phyloP scores from a whole-genome alignment of 92 coral and sea anemone species.

The Muricea muricata region DNA sequence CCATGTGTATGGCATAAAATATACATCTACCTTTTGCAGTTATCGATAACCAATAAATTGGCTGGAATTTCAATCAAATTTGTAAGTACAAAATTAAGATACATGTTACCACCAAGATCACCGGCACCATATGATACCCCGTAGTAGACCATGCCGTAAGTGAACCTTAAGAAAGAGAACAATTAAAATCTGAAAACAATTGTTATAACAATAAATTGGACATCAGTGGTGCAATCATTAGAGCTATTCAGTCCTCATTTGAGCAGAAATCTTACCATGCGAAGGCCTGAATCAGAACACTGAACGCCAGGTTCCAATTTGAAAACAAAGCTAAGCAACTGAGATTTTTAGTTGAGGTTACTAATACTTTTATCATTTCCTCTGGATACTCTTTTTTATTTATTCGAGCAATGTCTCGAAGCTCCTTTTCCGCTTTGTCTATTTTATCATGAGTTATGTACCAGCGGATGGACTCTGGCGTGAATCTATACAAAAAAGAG shows the following conservation, averaged over 20 bases:
- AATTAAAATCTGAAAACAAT: too few relatives aligned
- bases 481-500: background rate
- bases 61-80: constrained; percentile 80
- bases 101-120: constrained; percentile 87
- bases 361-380: background rate
- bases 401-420: background rate
- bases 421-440: constrained; percentile 13
- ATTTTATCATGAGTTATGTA: constrained; percentile 28
- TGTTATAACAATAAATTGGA: too few relatives aligned
- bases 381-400: constrained; percentile 21
- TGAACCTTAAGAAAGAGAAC: constrained; percentile 59
- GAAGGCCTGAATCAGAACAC: constrained; percentile 23
- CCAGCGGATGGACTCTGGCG: constrained; percentile 38
- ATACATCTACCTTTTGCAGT: constrained; percentile 72
- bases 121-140: constrained; percentile 82
- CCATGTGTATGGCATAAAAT: too few relatives aligned
- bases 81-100: constrained; percentile 74
- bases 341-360: background rate
- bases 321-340: constrained; percentile 32
- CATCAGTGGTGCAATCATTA: too few relatives aligned
- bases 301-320: background rate
- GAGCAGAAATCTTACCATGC: constrained; percentile 18
- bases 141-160: constrained; percentile 80
- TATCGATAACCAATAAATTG: constrained; percentile 63
- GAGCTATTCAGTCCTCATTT: background rate